A percentile compares a stretch with the other conserved stretches of the same genome.
These are phyloP conservation scores for Cercopithecus diana DNA, from an alignment of 2,797 vertebrate genomes.

Conservation along the genomic window DNA sequence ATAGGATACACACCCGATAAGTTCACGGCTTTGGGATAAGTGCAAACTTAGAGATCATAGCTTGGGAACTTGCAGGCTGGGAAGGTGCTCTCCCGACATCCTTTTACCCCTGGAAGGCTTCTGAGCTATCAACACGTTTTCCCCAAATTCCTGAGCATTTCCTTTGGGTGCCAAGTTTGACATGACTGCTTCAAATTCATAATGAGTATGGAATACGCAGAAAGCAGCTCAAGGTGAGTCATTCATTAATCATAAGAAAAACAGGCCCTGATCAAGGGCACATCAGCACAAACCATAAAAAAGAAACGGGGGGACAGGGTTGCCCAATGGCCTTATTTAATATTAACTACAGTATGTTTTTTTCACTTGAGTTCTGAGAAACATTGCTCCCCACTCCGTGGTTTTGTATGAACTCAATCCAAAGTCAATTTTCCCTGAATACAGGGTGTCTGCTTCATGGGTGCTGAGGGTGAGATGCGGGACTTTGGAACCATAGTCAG, in stretches of 20 bases:
- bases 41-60: not conserved
- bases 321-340: conserved; percentile 84
- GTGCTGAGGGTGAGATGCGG: not conserved
- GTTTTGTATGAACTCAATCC: conserved; percentile 77
- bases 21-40: fast-evolving
- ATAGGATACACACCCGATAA: not conserved
- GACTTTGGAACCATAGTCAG: not conserved
- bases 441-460: not conserved
- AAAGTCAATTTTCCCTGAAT: conserved; percentile 80
- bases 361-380: conserved; percentile 80
- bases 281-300: conserved; percentile 72
- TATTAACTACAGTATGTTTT: conserved; percentile 86
- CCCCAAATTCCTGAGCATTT: conserved; percentile 60
- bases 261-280: conserved; percentile 81
- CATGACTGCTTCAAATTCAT: conserved; percentile 88
- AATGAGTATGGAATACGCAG: conserved; percentile 89
- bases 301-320: conserved; percentile 67
- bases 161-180: conserved; percentile 76
- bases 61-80: not conserved
- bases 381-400: not conserved
- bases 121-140: not conserved
- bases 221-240: conserved; percentile 85
- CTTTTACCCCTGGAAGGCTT: not conserved
- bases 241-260: conserved; percentile 90
- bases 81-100: no score